Conservation (phyloP, 2,888 invertebrate genomes). For the Meiosimyza decipiens region DNA sequence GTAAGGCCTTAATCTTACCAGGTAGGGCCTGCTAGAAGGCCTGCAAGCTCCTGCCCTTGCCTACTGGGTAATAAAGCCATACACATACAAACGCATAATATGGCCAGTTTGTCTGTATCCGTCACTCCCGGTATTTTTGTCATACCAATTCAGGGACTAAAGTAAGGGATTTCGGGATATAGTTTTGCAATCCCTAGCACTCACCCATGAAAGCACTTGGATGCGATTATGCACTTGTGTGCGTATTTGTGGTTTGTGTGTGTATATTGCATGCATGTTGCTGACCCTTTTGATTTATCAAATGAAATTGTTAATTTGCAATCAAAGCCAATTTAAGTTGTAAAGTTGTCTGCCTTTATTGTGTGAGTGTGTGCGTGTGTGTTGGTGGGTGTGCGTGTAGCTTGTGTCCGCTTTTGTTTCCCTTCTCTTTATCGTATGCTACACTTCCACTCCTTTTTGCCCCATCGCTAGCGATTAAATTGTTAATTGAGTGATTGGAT, state of each 20-base stretch:
- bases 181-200: not conserved
- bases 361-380: not conserved
- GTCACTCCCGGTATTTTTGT: no score
- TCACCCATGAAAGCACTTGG: not conserved
- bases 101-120: no score
- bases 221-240: constrained; percentile 32
- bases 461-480: not conserved
- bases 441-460: no score
- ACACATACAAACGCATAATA: no score
- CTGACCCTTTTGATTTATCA: constrained; percentile 55
- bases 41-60: no score
- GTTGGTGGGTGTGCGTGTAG: not conserved
- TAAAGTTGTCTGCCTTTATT: not conserved
- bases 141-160: no score
- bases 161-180: no score
- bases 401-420: not conserved
- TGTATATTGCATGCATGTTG: constrained; percentile 27
- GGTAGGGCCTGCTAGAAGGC: no score
- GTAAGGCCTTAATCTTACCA: no score
- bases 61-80: no score
- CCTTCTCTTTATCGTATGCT: no score
- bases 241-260: constrained; percentile 30
- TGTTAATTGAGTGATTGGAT: constrained; percentile 28
- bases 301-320: constrained; percentile 59
- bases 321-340: constrained; percentile 51